A percentile compares a stretch with the other conserved stretches of the same genome.
These are phyloP conservation scores for Cochlearius cochlearius DNA, from an alignment of 2,113 vertebrate species.

Conservation along the genomic window DNA sequence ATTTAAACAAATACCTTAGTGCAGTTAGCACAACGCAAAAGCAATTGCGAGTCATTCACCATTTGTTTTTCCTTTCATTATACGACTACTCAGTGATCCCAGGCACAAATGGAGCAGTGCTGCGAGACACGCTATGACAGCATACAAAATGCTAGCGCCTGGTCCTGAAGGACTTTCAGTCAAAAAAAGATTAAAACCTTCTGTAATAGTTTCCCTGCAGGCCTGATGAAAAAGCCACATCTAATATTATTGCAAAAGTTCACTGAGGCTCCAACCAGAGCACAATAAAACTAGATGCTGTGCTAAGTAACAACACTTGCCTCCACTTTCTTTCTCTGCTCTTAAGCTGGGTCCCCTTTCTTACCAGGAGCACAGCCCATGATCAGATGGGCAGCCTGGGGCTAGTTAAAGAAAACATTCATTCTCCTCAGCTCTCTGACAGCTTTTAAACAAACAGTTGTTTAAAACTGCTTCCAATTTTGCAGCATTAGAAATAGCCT, in stretches of 20 bases:
- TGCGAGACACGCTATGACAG: neutral
- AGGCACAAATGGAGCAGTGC: neutral
- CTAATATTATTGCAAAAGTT: neutral
- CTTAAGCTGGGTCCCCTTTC: neutral
- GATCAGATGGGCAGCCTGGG: slow-evolving; percentile 29
- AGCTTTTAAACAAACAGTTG: slow-evolving; percentile 26
- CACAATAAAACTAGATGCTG: neutral
- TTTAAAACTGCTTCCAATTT: slow-evolving; percentile 15
- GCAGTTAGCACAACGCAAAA: neutral
- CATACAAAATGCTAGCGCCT: neutral
- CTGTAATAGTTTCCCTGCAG: neutral
- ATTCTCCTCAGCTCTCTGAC: neutral
- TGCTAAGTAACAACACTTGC: neutral
- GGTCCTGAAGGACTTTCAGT: neutral
- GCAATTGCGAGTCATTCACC: neutral
- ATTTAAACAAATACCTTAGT: slow-evolving; percentile 32
- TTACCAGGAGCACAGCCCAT: neutral
- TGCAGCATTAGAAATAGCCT: neutral
- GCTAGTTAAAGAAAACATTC: slow-evolving; percentile 11
- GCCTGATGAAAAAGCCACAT: neutral
- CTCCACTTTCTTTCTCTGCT: neutral
- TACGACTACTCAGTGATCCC: neutral
- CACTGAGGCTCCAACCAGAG: neutral
- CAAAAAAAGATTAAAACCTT: neutral
- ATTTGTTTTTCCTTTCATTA: slow-evolving; percentile 18